phyloP scores from a whole-genome alignment of 2,888 invertebrate species.

The Napeogenes sylphis region DNA sequence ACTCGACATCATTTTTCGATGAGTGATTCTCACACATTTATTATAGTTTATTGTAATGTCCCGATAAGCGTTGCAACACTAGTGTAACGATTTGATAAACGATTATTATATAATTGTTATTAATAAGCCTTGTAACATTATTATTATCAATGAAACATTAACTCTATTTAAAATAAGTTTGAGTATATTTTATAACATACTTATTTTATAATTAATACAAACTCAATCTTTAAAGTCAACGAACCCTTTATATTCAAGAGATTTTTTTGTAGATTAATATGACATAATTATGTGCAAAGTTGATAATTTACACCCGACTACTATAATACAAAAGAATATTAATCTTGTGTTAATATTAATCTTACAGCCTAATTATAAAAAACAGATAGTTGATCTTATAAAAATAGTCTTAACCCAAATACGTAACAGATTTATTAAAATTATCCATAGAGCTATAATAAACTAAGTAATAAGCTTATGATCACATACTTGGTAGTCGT shows the following conservation, averaged over 20 bases:
- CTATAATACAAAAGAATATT: no score
- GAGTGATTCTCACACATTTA: slow-evolving; percentile 50
- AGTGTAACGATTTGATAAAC: slow-evolving; percentile 20
- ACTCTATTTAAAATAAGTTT: neutral
- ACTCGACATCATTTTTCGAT: slow-evolving; percentile 43
- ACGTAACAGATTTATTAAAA: no score
- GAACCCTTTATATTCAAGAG: slow-evolving; percentile 33
- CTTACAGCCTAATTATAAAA: no score
- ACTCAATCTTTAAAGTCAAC: slow-evolving; percentile 34
- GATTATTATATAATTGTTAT: slow-evolving; percentile 19
- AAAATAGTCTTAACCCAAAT: no score
- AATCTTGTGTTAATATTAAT: no score
- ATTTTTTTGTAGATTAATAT: neutral
- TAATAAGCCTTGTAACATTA: slow-evolving; percentile 15
- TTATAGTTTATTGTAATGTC: slow-evolving; percentile 25
- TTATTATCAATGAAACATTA: slow-evolving; percentile 14
- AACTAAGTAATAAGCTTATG: no score
- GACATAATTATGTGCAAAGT: no score
- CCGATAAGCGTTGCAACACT: slow-evolving; percentile 6
- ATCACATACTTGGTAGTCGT: no score
- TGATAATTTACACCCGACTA: no score
- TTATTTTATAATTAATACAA: neutral
- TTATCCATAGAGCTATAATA: no score
- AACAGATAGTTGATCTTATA: no score
- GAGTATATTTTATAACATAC: neutral